Conservation (phyloP, 2,888 invertebrate species). For the Gymnocheta viridis region DNA sequence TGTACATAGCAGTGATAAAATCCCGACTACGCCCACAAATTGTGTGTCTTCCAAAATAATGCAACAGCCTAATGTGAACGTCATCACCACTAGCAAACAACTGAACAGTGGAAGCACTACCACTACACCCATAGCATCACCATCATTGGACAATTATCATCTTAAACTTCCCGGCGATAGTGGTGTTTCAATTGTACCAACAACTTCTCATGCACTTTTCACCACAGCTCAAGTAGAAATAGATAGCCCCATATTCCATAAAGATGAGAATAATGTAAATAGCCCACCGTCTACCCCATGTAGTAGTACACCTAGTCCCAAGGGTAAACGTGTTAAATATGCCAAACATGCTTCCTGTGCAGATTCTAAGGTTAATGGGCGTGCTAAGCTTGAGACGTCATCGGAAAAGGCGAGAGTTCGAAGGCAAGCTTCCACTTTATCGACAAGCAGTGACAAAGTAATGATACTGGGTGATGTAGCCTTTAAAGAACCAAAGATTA, state of each 20-base stretch:
- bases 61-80: constrained; percentile 21
- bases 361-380: constrained; percentile 25
- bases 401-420: constrained; percentile 60
- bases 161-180: constrained; percentile 8
- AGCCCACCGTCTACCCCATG: constrained; percentile 56
- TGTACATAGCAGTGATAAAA: constrained; percentile 72
- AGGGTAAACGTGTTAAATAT: constrained; percentile 57
- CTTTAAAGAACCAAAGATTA: constrained; percentile 64
- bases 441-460: constrained; percentile 78
- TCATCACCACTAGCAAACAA: constrained; percentile 24
- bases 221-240: constrained; percentile 46
- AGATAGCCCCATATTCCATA: constrained; percentile 14
- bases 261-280: constrained; percentile 33
- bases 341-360: constrained; percentile 8
- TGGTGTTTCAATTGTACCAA: not conserved
- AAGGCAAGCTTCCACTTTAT: constrained; percentile 74
- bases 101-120: constrained; percentile 54
- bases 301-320: constrained; percentile 48
- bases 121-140: constrained; percentile 60
- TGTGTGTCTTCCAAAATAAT: constrained; percentile 51
- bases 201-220: constrained; percentile 35
- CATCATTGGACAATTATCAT: constrained; percentile 52
- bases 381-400: constrained; percentile 39
- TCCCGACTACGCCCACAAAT: constrained; percentile 21
- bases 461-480: constrained; percentile 75